These are phyloP conservation scores for Pseudochaenichthys georgianus DNA, from an alignment of 2,797 vertebrate species.

Conservation along the genomic window DNA sequence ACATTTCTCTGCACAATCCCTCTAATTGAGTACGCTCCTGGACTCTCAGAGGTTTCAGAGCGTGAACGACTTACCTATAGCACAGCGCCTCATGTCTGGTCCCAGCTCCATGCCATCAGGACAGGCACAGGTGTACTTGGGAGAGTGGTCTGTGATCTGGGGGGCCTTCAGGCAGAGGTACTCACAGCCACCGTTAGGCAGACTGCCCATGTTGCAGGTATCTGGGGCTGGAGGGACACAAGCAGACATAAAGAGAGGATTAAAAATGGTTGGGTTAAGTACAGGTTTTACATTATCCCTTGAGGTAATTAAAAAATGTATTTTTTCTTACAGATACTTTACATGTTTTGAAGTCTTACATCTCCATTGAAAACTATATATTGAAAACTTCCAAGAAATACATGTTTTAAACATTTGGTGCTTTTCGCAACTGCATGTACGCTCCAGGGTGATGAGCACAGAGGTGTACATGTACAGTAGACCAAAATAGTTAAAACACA, in stretches of 20 bases:
- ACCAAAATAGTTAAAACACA: not conserved
- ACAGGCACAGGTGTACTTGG: slow-evolving; percentile 96
- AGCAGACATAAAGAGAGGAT: not conserved
- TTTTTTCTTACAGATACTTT: not conserved
- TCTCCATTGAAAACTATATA: not conserved
- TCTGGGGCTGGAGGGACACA: slow-evolving; percentile 86
- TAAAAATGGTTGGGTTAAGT: not conserved
- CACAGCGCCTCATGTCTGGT: slow-evolving; percentile 95
- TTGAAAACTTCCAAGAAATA: not conserved
- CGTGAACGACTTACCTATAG: slow-evolving; percentile 83
- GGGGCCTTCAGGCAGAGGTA: slow-evolving; percentile 98
- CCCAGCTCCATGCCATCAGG: slow-evolving; percentile 94
- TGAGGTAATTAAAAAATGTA: not conserved
- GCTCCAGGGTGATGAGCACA: not conserved
- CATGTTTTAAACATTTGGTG: not conserved
- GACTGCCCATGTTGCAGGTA: slow-evolving; percentile 90
- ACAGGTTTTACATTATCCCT: not conserved
- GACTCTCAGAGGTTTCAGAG: not conserved
- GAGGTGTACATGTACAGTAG: not conserved
- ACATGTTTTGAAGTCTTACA: not conserved
- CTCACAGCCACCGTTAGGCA: slow-evolving; percentile 96
- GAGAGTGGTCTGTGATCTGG: slow-evolving; percentile 93
- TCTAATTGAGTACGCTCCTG: slow-evolving; percentile 3
- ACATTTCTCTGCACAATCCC: slow-evolving; percentile 15
- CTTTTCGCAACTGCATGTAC: not conserved